A percentile compares a stretch with the other conserved stretches of the same genome.
phyloP scores from a whole-genome alignment of 1,140 invertebrate species.

The Araneus ventricosus region DNA sequence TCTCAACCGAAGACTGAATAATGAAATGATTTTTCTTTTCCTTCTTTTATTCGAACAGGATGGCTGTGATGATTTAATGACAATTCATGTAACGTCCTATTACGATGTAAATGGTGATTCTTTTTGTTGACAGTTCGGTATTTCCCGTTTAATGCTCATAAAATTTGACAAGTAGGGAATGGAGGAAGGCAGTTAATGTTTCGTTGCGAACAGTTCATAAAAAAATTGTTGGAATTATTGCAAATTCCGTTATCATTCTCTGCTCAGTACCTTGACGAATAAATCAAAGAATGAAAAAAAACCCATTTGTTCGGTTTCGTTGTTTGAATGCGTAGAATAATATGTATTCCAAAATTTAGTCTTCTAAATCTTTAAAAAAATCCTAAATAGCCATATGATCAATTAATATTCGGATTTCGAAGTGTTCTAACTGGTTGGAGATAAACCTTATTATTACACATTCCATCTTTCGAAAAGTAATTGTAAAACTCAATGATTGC shows the following conservation, averaged over 20 bases:
- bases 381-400: no score
- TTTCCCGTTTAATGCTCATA: slow-evolving; percentile 16
- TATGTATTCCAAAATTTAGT: no score
- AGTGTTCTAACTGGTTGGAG: no score
- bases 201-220: background rate
- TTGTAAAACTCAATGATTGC: no score
- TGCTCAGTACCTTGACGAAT: background rate
- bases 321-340: no score
- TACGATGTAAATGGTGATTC: background rate
- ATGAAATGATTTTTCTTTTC: background rate
- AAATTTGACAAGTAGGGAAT: background rate
- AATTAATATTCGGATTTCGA: no score
- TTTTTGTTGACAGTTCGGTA: background rate
- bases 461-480: no score
- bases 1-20: background rate
- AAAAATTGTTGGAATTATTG: background rate
- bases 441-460: no score
- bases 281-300: background rate
- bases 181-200: background rate
- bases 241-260: background rate
- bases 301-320: no score
- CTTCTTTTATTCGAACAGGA: background rate
- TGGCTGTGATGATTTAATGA: slow-evolving; percentile 7
- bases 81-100: background rate
- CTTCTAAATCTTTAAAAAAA: no score